Evolutionary conservation across 2,888 invertebrate genomes (phyloP).

Genomic region (Phasia obesa): DNA sequence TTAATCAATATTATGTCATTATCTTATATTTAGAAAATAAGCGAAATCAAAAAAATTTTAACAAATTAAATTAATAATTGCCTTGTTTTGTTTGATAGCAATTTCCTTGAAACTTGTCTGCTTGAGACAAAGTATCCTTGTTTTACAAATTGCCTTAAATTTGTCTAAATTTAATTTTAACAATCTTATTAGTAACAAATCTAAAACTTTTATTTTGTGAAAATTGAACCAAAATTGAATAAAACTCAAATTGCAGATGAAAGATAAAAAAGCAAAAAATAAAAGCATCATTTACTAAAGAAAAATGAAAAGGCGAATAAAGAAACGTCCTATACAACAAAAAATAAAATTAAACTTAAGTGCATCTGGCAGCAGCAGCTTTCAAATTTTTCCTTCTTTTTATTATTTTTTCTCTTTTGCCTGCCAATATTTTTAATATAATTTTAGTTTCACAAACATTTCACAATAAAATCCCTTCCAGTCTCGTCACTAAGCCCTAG

Average conservation of each 20-base stretch:
- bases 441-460: constrained; percentile 37
- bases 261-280: constrained; percentile 8
- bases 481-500: constrained; percentile 1
- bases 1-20: no score
- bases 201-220: constrained; percentile 20
- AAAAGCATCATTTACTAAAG: no score
- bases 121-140: no score
- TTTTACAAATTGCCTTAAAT: no score
- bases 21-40: no score
- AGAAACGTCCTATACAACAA: constrained; percentile 6
- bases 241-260: constrained; percentile 25
- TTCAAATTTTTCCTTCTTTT: constrained; percentile 43
- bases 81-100: no score
- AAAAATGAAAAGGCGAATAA: constrained; percentile 1
- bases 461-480: not conserved
- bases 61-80: no score
- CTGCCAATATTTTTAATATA: constrained; percentile 52
- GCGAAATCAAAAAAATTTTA: no score
- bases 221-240: constrained; percentile 25
- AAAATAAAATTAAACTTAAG: no score
- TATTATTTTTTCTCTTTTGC: constrained; percentile 20
- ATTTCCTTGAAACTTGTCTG: no score
- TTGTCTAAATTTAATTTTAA: not conserved
- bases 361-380: constrained; percentile 61
- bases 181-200: constrained; percentile 10